Evolutionary conservation across 2,888 invertebrate genomes (phyloP).

Genomic region (Apodemia hepburni): DNA sequence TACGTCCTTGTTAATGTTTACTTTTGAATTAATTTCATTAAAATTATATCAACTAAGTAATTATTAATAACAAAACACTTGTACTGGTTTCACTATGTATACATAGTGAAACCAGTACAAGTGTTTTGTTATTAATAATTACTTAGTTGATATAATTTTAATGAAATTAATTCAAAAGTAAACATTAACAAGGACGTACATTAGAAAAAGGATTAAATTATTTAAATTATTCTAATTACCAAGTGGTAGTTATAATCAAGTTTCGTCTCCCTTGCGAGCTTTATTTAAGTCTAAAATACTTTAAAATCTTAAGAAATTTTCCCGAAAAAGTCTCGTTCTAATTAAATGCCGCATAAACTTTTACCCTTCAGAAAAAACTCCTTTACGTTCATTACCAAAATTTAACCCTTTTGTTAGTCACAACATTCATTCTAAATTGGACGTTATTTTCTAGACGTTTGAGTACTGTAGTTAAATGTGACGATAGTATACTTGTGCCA

Average conservation of each 20-base stretch:
- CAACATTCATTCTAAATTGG: background rate
- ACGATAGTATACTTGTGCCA: background rate
- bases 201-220: no score
- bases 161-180: no score
- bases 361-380: constrained; percentile 2
- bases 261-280: background rate
- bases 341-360: constrained; percentile 14
- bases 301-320: constrained; percentile 9
- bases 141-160: no score
- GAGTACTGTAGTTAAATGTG: background rate
- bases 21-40: no score
- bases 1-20: no score
- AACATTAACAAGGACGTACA: no score
- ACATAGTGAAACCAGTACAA: no score
- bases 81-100: no score
- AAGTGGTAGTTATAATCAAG: background rate
- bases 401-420: constrained; percentile 7
- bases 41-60: no score
- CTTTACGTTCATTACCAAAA: constrained; percentile 9
- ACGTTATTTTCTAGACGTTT: background rate
- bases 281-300: background rate
- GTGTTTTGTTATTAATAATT: no score
- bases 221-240: background rate
- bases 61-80: no score
- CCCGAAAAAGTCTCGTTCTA: background rate